Base-by-base conservation (phyloP, 2,797 vertebrate species). In the Hoplostethus mediterraneus region DNA sequence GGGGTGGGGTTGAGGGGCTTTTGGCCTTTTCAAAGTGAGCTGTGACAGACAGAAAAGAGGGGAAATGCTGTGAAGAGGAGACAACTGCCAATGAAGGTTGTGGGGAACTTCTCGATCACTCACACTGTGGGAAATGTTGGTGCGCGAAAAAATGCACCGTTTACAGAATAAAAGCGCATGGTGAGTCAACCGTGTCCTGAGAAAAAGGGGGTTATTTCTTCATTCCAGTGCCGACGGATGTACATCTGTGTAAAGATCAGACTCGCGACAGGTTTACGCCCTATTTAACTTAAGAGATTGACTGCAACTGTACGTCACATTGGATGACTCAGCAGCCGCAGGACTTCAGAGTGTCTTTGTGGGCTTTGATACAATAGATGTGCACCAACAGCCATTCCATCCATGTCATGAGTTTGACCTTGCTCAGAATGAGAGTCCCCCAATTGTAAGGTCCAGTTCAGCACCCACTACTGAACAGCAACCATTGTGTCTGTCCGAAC, bases 21-120 rank as follows among this genome's bases (percentile, higher is more conserved):
- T 92, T 89, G 79, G 90, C 86, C 90, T 91, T 93, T 93, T 91
- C 84, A 87, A 71, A 92, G 77, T 86, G 81, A 89, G 81, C 86
- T 80, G 82, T 86, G 88, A 89, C 51, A 31, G 78, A 58, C 75
- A 84, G 80, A 74, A 73, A 79, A 78, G 72, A 71, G 67, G 63
- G 68, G 68, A 77, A 83, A 85, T 57, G 78, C 71, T 77, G 65
- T 63, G 71, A 38, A 51, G 79, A 83, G 70, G 45, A 87, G 74
- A 89, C 80, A 76, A 79, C 77, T 75, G 85, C 79, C 83, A 85
- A 64, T 81, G 83, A 81, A 77, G 68, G 79, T 77, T 73, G 52
- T n/a, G 53, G 75, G 75, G 75, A 86, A 79, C 70, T 71, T 73
- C 54, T 71, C 79, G 77, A 67, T 72, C 14, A 70, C 80, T 89